Evolutionary conservation across 2,888 invertebrate genomes (phyloP).

Genomic region (Limnephilus marmoratus): DNA sequence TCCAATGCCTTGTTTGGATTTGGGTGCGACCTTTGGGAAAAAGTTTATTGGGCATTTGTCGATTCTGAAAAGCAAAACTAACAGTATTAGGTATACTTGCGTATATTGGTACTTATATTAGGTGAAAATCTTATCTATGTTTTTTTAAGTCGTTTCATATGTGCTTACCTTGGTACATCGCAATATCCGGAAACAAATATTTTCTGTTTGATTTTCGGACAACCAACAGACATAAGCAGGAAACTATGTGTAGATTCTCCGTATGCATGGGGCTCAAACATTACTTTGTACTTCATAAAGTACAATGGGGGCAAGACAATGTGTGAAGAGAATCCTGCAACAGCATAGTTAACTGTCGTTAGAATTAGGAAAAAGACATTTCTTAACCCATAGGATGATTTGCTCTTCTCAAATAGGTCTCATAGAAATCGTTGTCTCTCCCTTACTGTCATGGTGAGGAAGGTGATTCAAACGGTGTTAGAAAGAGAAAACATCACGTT

Average conservation of each 20-base stretch:
- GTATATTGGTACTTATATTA: too few species aligned
- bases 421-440: too few species aligned
- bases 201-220: conserved; percentile 34
- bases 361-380: not conserved
- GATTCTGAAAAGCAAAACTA: conserved; percentile 38
- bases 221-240: not conserved
- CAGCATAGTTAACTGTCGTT: not conserved
- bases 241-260: conserved; percentile 5
- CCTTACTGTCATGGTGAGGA: too few species aligned
- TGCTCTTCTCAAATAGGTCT: not conserved
- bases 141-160: not conserved
- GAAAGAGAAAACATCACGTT: too few species aligned
- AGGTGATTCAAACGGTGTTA: too few species aligned
- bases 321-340: conserved; percentile 11
- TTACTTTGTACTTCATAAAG: conserved; percentile 40
- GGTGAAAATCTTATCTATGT: too few species aligned
- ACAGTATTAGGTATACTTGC: not conserved
- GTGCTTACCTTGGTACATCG: conserved; percentile 37
- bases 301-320: not conserved
- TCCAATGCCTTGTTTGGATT: not conserved
- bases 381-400: too few species aligned
- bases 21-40: conserved; percentile 41
- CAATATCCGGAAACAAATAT: not conserved
- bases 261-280: conserved; percentile 18
- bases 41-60: conserved; percentile 32